These are phyloP conservation scores for Rhopalosiphum padi DNA, from an alignment of 1,140 invertebrate genomes.

Conservation along the genomic window DNA sequence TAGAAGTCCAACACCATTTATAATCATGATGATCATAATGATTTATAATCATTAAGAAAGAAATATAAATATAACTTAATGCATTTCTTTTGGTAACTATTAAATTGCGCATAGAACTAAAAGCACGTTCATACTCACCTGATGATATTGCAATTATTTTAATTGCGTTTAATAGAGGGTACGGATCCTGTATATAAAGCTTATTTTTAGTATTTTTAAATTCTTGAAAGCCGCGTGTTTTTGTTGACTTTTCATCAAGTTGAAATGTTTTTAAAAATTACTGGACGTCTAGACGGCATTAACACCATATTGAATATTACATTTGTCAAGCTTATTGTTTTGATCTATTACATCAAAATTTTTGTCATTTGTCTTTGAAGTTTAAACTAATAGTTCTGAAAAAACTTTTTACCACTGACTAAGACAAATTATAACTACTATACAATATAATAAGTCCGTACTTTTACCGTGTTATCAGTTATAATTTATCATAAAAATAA, in stretches of 20 bases:
- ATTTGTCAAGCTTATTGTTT: too few relatives aligned
- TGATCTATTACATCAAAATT: too few relatives aligned
- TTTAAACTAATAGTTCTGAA: too few relatives aligned
- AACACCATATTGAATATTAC: not conserved
- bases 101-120: not conserved
- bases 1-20: not conserved
- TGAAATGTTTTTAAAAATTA: not conserved
- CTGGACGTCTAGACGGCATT: not conserved
- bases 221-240: not conserved
- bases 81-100: not conserved
- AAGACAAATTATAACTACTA: too few relatives aligned
- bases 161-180: not conserved
- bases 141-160: not conserved
- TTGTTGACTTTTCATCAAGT: not conserved
- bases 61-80: not conserved
- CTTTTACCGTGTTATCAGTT: too few relatives aligned
- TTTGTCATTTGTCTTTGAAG: too few relatives aligned
- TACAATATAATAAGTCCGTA: too few relatives aligned
- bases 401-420: too few relatives aligned
- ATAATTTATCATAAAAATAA: too few relatives aligned
- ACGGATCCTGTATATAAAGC: not conserved
- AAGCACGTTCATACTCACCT: not conserved
- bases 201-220: not conserved
- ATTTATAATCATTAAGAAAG: not conserved
- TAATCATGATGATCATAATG: too few relatives aligned